Conservation (phyloP, 2,797 vertebrate species). For the Microctenopoma stevenorrisi region DNA sequence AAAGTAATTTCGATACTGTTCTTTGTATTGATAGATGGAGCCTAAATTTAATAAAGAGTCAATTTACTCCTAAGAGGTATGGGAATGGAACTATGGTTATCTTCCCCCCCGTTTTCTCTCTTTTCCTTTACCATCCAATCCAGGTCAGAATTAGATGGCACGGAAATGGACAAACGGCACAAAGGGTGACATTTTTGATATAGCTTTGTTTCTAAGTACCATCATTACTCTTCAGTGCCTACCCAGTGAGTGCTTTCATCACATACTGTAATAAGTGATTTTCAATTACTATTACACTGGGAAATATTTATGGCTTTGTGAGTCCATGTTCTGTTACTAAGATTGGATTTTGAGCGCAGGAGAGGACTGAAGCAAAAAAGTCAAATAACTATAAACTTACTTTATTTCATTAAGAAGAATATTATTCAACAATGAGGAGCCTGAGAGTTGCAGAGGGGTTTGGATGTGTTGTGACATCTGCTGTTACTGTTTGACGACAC, state of each 20-base stretch:
- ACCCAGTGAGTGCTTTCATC: constrained; percentile 7
- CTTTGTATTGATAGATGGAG: constrained; percentile 81
- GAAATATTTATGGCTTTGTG: constrained; percentile 22
- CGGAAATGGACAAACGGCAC: constrained; percentile 46
- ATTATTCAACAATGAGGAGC: background rate
- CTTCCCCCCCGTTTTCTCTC: constrained; percentile 41
- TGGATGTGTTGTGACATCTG: constrained; percentile 43
- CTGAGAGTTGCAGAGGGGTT: constrained; percentile 13
- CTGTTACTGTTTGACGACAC: constrained; percentile 54
- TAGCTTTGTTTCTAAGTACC: constrained; percentile 25
- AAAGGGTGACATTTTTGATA: constrained; percentile 54
- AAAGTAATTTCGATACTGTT: constrained; percentile 80
- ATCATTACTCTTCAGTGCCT: constrained; percentile 28
- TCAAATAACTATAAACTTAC: background rate
- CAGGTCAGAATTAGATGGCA: constrained; percentile 55
- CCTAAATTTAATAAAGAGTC: constrained; percentile 80
- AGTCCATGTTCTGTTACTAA: constrained; percentile 4
- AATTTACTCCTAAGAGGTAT: constrained; percentile 70
- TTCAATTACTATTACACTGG: constrained; percentile 10
- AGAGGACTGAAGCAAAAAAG: background rate
- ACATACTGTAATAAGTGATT: constrained; percentile 1
- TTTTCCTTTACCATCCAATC: constrained; percentile 48
- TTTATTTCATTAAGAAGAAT: constrained; percentile 16
- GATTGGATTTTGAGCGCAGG: constrained; percentile 8
- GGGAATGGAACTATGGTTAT: constrained; percentile 70